Percentiles rank a stretch among this genome's conserved stretches.
These are phyloP conservation scores for Agonum fuliginosum DNA, from an alignment of 2,888 invertebrate species.

Conservation along the genomic window DNA sequence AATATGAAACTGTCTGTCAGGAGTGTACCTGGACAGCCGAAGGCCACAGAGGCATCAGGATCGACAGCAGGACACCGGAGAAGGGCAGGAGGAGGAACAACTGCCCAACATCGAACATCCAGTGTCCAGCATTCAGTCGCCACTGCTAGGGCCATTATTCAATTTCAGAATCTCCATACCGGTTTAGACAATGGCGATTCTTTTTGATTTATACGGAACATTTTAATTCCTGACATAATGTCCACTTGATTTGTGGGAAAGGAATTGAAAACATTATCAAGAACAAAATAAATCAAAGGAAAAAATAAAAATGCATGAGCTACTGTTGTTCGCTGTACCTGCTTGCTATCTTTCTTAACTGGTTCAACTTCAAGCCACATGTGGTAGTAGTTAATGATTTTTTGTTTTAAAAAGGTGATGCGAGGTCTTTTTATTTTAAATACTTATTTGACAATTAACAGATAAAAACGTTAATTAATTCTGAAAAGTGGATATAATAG, in stretches of 20 bases:
- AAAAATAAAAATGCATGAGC: conserved; percentile 45
- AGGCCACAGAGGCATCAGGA: background rate
- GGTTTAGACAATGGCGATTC: conserved; percentile 70
- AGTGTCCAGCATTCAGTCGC: conserved; percentile 7
- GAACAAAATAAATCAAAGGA: conserved; percentile 70
- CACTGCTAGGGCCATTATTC: conserved; percentile 66
- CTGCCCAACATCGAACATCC: conserved; percentile 5
- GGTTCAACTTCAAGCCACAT: conserved; percentile 15
- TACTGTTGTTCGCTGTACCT: conserved; percentile 38
- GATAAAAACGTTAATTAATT: conserved; percentile 16
- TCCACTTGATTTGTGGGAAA: conserved; percentile 73
- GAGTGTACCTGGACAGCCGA: background rate
- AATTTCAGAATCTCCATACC: conserved; percentile 71
- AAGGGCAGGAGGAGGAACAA: background rate
- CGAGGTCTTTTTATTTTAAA: conserved; percentile 12
- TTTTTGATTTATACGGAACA: conserved; percentile 71
- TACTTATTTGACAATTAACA: background rate
- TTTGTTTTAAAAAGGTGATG: background rate
- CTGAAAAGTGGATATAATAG: too few relatives aligned
- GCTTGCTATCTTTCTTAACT: background rate
- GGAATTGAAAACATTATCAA: conserved; percentile 72
- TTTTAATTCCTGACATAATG: conserved; percentile 73
- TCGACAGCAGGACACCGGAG: background rate
- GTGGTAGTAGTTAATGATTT: background rate
- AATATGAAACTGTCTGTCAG: background rate